A percentile compares a stretch with the other conserved stretches of the same genome.
phyloP scores from a whole-genome alignment of 2,888 invertebrate genomes.

The Sminthurinus aureus region DNA sequence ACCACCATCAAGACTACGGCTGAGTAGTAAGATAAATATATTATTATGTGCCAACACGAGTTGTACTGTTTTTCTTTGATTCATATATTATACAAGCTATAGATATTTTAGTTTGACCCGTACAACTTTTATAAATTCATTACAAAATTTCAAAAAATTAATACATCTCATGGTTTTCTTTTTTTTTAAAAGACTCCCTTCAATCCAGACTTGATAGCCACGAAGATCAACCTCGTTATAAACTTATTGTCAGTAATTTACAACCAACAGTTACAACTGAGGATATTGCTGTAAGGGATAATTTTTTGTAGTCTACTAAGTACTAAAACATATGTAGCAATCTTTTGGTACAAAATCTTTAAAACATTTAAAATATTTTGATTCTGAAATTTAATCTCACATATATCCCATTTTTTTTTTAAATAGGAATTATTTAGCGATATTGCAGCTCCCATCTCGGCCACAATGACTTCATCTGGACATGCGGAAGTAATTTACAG shows the following conservation, averaged over 20 bases:
- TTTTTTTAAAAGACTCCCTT: too few relatives aligned
- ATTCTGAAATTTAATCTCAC: background rate
- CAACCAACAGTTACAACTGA: slow-evolving; percentile 85
- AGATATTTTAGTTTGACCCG: too few relatives aligned
- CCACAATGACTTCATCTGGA: slow-evolving; percentile 83
- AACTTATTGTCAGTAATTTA: slow-evolving; percentile 90
- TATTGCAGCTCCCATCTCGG: slow-evolving; percentile 84
- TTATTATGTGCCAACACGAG: too few relatives aligned
- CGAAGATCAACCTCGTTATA: slow-evolving; percentile 68
- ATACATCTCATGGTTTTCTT: too few relatives aligned
- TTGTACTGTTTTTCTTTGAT: too few relatives aligned
- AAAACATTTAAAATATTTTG: too few relatives aligned
- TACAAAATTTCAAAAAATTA: too few relatives aligned
- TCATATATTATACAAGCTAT: too few relatives aligned
- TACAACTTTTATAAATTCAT: too few relatives aligned
- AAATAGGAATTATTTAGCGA: slow-evolving; percentile 89
- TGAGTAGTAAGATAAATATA: slow-evolving; percentile 55
- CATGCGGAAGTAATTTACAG: slow-evolving; percentile 92
- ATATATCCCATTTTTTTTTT: slow-evolving; percentile 12
- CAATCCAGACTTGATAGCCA: slow-evolving; percentile 49
- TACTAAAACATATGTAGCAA: too few relatives aligned
- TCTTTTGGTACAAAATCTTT: too few relatives aligned
- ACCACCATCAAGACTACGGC: slow-evolving; percentile 45
- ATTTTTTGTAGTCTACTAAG: background rate
- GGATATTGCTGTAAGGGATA: slow-evolving; percentile 78